Conservation (phyloP, 2,888 invertebrate genomes). For the Cylindroiulus punctatus region DNA sequence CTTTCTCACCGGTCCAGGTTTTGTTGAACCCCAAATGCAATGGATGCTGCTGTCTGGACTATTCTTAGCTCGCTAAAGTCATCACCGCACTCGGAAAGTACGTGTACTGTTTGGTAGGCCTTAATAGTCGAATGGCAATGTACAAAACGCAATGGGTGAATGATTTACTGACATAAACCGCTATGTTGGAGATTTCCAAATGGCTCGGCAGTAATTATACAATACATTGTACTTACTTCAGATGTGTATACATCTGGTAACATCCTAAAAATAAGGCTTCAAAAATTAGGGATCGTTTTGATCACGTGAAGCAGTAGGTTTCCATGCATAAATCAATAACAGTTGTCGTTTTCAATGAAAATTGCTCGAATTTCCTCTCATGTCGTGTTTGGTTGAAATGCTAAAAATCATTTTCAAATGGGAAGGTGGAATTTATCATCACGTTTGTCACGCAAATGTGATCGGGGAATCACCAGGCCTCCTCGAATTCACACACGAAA, state of each 20-base stretch:
- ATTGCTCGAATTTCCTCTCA: not conserved
- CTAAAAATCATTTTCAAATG: not conserved
- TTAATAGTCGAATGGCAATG: constrained; percentile 32
- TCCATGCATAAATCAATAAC: too few species aligned
- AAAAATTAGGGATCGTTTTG: too few species aligned
- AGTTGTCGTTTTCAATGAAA: not conserved
- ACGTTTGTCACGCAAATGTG: not conserved
- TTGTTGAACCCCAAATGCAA: constrained; percentile 48
- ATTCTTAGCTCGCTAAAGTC: constrained; percentile 48
- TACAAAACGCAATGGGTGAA: constrained; percentile 35
- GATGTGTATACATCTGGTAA: not conserved
- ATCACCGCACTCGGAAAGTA: constrained; percentile 40
- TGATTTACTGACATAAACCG: constrained; percentile 39
- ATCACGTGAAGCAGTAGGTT: too few species aligned
- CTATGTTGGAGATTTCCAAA: constrained; percentile 24
- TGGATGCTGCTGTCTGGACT: constrained; percentile 51
- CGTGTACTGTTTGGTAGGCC: constrained; percentile 37
- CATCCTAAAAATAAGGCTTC: not conserved
- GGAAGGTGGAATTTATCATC: not conserved
- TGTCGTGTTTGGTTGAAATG: too few species aligned
- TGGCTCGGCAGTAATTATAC: not conserved
- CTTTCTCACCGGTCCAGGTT: constrained; percentile 47
- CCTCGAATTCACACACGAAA: not conserved
- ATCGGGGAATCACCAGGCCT: not conserved
- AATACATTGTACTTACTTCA: not conserved